phyloP scores from a whole-genome alignment of 1,140 invertebrate species.

The Phocides pigmalion region DNA sequence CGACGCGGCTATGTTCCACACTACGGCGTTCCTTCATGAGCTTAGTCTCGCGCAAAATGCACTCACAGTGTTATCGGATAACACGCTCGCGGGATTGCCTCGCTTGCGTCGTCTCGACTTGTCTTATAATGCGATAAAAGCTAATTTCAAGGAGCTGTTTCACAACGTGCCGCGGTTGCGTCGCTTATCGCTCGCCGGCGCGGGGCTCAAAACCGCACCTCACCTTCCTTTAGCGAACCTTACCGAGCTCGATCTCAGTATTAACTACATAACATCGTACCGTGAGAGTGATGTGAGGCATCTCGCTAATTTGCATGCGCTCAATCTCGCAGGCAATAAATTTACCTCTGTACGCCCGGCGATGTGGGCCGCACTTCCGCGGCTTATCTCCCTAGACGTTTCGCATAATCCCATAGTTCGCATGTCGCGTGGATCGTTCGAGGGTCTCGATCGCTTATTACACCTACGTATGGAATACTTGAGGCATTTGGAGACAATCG shows the following conservation, averaged over 20 bases:
- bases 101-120: slow-evolving; percentile 90
- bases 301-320: slow-evolving; percentile 84
- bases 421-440: slow-evolving; percentile 63
- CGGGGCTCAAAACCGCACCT: slow-evolving; percentile 88
- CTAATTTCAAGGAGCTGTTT: slow-evolving; percentile 93
- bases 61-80: slow-evolving; percentile 92
- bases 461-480: slow-evolving; percentile 73
- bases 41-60: slow-evolving; percentile 90
- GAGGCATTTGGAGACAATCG: slow-evolving; percentile 84
- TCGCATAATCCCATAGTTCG: slow-evolving; percentile 86
- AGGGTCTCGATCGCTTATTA: slow-evolving; percentile 74
- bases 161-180: slow-evolving; percentile 91
- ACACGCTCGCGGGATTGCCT: slow-evolving; percentile 91
- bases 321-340: slow-evolving; percentile 86
- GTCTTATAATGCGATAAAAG: slow-evolving; percentile 88
- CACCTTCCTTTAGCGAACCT: slow-evolving; percentile 86
- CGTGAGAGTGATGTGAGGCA: slow-evolving; percentile 84
- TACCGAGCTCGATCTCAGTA: slow-evolving; percentile 88
- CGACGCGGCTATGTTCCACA: slow-evolving; percentile 92
- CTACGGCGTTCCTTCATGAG: slow-evolving; percentile 88
- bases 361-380: slow-evolving; percentile 79
- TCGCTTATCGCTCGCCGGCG: slow-evolving; percentile 87
- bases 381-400: slow-evolving; percentile 85
- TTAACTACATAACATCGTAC: slow-evolving; percentile 86
- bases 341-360: slow-evolving; percentile 85